These are phyloP conservation scores for Drosophila repletoides DNA, from an alignment of 1,140 invertebrate genomes.

Conservation along the genomic window DNA sequence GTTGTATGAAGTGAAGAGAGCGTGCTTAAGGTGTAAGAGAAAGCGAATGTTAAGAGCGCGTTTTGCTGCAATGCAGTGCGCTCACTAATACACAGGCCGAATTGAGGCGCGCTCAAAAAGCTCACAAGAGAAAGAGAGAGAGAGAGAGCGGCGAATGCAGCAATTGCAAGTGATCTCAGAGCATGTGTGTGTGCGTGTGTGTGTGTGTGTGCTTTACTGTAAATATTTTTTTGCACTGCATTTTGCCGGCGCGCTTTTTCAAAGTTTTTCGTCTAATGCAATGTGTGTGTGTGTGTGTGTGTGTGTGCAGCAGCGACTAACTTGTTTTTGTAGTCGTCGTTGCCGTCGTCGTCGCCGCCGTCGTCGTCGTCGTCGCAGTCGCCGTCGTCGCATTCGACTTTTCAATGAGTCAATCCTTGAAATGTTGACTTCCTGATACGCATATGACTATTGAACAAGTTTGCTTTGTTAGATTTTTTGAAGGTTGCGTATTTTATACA, in stretches of 20 bases:
- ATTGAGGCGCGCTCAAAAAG: slow-evolving; percentile 32
- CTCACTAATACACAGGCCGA: slow-evolving; percentile 11
- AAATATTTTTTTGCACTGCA: slow-evolving; percentile 64
- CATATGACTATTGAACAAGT: slow-evolving; percentile 82
- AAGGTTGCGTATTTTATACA: slow-evolving; percentile 80
- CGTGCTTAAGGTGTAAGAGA: background rate
- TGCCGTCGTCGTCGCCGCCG: slow-evolving; percentile 9
- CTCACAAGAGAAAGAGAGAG: background rate
- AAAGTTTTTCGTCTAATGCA: slow-evolving; percentile 62
- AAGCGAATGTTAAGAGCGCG: slow-evolving; percentile 19
- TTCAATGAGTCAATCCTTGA: slow-evolving; percentile 82
- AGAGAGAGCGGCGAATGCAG: slow-evolving; percentile 18
- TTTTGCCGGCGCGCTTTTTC: slow-evolving; percentile 76
- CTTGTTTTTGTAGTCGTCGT: slow-evolving; percentile 66
- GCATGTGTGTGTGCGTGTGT: background rate
- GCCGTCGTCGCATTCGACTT: slow-evolving; percentile 75
- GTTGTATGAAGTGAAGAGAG: slow-evolving; percentile 4
- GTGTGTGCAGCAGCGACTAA: slow-evolving; percentile 46
- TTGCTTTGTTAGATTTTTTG: slow-evolving; percentile 82
- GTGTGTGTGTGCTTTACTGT: slow-evolving; percentile 59
- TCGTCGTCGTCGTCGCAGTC: slow-evolving; percentile 3
- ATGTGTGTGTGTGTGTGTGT: slow-evolving; percentile 28
- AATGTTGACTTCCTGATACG: slow-evolving; percentile 82
- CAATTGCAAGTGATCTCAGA: slow-evolving; percentile 68
- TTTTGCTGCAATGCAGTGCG: background rate